Evolutionary conservation across 1,140 invertebrate genomes (phyloP), one percentile per base, ranked within the genome.

Genomic region (Calliphora vicina): DNA sequence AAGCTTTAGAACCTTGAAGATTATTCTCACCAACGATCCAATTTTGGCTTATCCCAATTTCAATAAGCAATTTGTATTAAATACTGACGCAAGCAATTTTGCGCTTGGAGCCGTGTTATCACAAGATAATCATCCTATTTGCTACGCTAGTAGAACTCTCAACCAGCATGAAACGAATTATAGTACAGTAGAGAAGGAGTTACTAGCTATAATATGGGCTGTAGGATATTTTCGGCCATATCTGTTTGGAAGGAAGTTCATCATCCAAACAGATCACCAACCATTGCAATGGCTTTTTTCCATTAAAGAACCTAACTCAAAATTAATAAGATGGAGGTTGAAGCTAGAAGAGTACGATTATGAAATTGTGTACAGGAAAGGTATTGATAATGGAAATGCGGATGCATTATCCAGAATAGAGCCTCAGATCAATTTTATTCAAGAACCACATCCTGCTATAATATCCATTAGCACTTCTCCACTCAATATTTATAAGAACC

Each of bases 161-260:
- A 87, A 81, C 83, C 82, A 86, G 57, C 86, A 88, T 13, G 91
- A 92, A 86, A 83, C 43, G 80, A 90, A 90, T 84, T 50, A 82
- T 82, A 35, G 85, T 88, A 17, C 87, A 92, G 92, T 91, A 23
- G 91, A 92, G 83, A 92, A 91, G 80, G 91, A 92, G 85, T 84
- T 88, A 13, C 86, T 91, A 29, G 29, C 29, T 3, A 8, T 29
- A 8, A 8, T 29, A 29, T 29, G 29, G 29, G 29, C 2, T 8
- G 29, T 29, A 29, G 8, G 2, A 29, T 29, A 29, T 29, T 29
- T 29, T 29, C 29, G 29, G 2, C 29, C 29, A 29, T 29, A 29
- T 29, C 8, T 29, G 8, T 29, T 29, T 29, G 29, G 29, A 29
- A 29, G 29, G 8, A 29, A 29, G 8, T 29, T 29, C 8, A 8